These are phyloP conservation scores for Elmis aenea DNA, from an alignment of 2,888 invertebrate genomes.

Conservation along the genomic window DNA sequence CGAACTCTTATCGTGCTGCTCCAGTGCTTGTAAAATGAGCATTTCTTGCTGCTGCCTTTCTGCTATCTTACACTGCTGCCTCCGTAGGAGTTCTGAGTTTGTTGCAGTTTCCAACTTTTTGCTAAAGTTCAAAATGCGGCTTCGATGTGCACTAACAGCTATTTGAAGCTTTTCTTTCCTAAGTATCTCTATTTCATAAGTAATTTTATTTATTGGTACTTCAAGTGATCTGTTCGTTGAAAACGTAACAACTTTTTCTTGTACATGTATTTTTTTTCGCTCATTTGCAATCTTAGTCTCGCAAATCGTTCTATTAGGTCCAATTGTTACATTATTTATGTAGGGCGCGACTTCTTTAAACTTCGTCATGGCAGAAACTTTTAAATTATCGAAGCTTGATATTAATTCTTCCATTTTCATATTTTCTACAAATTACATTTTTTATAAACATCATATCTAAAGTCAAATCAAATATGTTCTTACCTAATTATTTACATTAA, in stretches of 20 bases:
- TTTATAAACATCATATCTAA: too few relatives aligned
- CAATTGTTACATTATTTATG: constrained; percentile 53
- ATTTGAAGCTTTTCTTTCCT: constrained; percentile 37
- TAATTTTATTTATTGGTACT: constrained; percentile 25
- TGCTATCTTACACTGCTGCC: constrained; percentile 40
- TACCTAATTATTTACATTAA: too few relatives aligned
- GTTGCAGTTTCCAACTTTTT: constrained; percentile 30
- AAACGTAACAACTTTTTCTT: too few relatives aligned
- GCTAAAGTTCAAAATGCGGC: constrained; percentile 37
- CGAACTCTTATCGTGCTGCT: constrained; percentile 53
- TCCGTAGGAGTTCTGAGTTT: constrained; percentile 35
- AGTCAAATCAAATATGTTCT: too few relatives aligned
- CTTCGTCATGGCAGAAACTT: constrained; percentile 57
- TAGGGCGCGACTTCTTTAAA: constrained; percentile 51
- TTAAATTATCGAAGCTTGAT: constrained; percentile 43
- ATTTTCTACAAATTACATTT: too few relatives aligned
- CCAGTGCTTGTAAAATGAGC: constrained; percentile 46
- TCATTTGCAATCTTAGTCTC: too few relatives aligned
- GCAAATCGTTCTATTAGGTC: constrained; percentile 41
- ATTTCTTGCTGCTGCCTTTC: constrained; percentile 48
- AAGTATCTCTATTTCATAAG: constrained; percentile 31
- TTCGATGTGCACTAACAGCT: constrained; percentile 39
- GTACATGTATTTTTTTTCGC: constrained; percentile 1
- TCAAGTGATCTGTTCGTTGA: too few relatives aligned
- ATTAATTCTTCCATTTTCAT: constrained; percentile 9